Base-by-base conservation (phyloP, 2,797 vertebrate species). In the Toxotes lorentzi region DNA sequence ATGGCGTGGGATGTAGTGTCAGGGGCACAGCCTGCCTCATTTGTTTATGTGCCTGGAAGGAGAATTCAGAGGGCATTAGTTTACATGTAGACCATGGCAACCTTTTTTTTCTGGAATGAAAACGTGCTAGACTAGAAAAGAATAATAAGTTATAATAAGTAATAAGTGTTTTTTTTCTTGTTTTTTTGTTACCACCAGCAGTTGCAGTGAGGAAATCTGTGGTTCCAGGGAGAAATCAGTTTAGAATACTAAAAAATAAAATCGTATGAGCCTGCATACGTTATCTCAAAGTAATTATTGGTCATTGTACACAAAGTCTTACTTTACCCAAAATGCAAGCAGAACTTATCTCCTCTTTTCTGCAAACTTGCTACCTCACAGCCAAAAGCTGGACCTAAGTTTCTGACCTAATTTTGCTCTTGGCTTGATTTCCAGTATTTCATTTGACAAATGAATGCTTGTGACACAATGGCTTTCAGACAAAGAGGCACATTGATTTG, bases 361-460 rank as follows among this genome's bases (percentile, higher is more conserved):
- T 62, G 14, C 24, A 53, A 68, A 84, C 17, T 35, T 72, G 17
- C 76, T 66, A 51, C n/a, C 50, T n/a, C 53, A 13, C 47, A 73
- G 69, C 48, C 61, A 64, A 73, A 34, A n/a, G 32, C 17, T 43
- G 60, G 9, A 72, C 63, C 27, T 30, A 60, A 23, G 32, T 76
- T 79, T 82, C 50, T 90, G 90, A 90, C 89, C 89, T 85, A 86
- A 69, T 93, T 91, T 81, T 78, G 64, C 65, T 81, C 63, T 70
- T 76, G 76, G 84, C 84, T 72, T 73, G 61, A 67, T 89, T 79
- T 81, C 61, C 24, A 5, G 57, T 51, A 35, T 87, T 76, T 76
- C 50, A 70, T 84, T 86, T 58, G 79, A 76, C 78, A 65, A 83
- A 51, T 76, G 63, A 84, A 71, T 69, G 76, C 70, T 67, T 78